Evolutionary conservation across 2,888 invertebrate species (phyloP).

Genomic region (Acleris laterana): DNA sequence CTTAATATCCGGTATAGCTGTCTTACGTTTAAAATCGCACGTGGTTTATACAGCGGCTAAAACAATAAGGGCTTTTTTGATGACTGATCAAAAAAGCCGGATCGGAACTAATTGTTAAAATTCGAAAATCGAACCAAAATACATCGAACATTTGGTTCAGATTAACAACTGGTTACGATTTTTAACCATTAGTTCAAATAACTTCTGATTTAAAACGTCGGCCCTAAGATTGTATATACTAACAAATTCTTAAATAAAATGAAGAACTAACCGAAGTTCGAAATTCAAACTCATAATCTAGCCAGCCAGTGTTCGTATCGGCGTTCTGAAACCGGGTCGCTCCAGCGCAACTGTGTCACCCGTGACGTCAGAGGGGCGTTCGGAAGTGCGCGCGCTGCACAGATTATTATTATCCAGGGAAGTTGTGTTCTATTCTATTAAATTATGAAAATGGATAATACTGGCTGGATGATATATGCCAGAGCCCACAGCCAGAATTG

Average conservation of each 20-base stretch:
- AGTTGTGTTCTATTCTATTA: constrained; percentile 24
- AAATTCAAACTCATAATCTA: constrained; percentile 19
- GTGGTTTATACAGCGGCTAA: no score
- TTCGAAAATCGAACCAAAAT: no score
- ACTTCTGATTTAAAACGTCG: no score
- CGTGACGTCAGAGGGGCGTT: constrained; percentile 37
- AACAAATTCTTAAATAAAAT: constrained; percentile 8
- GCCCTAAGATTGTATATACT: no score
- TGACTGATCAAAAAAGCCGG: no score
- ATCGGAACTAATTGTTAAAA: no score
- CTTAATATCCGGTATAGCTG: no score
- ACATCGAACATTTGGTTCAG: no score
- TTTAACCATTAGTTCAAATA: no score
- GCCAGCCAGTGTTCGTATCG: constrained; percentile 21
- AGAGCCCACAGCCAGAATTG: neutral
- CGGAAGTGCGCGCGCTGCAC: constrained; percentile 33
- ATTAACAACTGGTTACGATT: no score
- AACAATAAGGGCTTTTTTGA: no score
- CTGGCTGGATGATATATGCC: neutral
- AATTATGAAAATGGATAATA: constrained; percentile 14
- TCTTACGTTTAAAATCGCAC: no score
- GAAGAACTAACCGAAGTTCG: constrained; percentile 12
- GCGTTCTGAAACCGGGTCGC: constrained; percentile 36
- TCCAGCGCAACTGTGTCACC: constrained; percentile 37
- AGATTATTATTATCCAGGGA: constrained; percentile 35